A percentile compares a stretch with the other conserved stretches of the same genome.
Evolutionary conservation across 2,888 invertebrate genomes (phyloP).

Genomic region (Lypha dubia): DNA sequence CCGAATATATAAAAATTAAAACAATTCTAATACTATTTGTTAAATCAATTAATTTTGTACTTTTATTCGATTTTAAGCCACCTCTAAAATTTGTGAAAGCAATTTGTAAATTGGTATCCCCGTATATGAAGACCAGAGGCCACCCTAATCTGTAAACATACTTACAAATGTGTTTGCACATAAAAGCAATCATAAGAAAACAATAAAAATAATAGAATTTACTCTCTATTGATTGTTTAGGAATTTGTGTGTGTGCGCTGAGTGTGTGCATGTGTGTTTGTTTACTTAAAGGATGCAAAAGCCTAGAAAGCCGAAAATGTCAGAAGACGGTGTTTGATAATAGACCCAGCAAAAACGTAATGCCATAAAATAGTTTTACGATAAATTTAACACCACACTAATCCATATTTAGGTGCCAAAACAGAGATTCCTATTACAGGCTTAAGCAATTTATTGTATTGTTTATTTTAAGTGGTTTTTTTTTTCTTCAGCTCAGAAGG

Average conservation of each 20-base stretch:
- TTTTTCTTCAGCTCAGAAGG: slow-evolving; percentile 36
- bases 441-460: slow-evolving; percentile 63
- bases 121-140: not conserved
- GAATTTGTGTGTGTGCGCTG: slow-evolving; percentile 14
- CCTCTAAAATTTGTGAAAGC: no score
- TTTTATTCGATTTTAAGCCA: no score
- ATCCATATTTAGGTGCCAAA: slow-evolving; percentile 71
- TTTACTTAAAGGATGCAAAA: slow-evolving; percentile 27
- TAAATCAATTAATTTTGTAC: no score
- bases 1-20: no score
- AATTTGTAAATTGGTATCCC: no score
- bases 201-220: slow-evolving; percentile 61
- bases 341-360: slow-evolving; percentile 22
- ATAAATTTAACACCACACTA: slow-evolving; percentile 68
- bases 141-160: not conserved
- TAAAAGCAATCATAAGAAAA: slow-evolving; percentile 41
- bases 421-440: slow-evolving; percentile 68
- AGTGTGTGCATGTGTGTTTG: no score
- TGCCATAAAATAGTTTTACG: slow-evolving; percentile 70
- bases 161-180: not conserved
- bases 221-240: slow-evolving; percentile 26
- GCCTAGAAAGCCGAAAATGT: not conserved
- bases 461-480: slow-evolving; percentile 68
- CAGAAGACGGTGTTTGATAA: slow-evolving; percentile 1
- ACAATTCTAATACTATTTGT: no score